phyloP scores from a whole-genome alignment of 1,140 invertebrate species.

The Palaemon carinicauda region DNA sequence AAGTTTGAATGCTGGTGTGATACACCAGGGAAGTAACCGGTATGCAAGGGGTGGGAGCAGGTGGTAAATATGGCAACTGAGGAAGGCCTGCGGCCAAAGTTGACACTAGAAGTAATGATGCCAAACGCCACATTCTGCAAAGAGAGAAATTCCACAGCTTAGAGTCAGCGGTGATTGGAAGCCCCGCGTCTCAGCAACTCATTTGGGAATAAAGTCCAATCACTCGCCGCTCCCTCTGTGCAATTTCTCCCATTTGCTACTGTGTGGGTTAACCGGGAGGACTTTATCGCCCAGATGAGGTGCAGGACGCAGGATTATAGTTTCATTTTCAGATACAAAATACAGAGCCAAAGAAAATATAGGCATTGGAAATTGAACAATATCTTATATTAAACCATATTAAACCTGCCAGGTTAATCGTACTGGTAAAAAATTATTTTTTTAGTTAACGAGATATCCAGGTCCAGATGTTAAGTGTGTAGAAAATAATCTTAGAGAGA shows the following conservation, averaged over 20 bases:
- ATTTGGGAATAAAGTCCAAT: slow-evolving; percentile 52
- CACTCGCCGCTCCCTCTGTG: slow-evolving; percentile 43
- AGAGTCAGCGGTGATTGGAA: slow-evolving; percentile 51
- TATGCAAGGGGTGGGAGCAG: background rate
- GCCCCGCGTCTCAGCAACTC: slow-evolving; percentile 45
- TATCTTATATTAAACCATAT: too few relatives aligned
- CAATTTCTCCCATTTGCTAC: slow-evolving; percentile 26
- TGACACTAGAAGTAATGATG: slow-evolving; percentile 24
- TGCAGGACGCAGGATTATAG: background rate
- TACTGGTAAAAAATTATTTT: too few relatives aligned
- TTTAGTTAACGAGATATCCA: too few relatives aligned
- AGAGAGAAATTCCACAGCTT: slow-evolving; percentile 42
- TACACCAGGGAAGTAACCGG: slow-evolving; percentile 25
- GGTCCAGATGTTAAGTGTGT: too few relatives aligned
- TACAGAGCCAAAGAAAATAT: background rate
- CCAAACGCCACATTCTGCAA: slow-evolving; percentile 49
- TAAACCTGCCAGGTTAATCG: too few relatives aligned
- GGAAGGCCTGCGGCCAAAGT: slow-evolving; percentile 15
- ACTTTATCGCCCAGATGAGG: slow-evolving; percentile 51
- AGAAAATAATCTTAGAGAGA: too few relatives aligned
- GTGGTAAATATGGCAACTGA: slow-evolving; percentile 3
- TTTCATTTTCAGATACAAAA: background rate
- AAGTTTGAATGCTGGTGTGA: slow-evolving; percentile 14
- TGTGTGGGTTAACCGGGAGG: slow-evolving; percentile 30
- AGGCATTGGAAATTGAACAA: too few relatives aligned